phyloP scores from a whole-genome alignment of 2,113 vertebrate genomes.

The Chrysochloris asiatica region DNA sequence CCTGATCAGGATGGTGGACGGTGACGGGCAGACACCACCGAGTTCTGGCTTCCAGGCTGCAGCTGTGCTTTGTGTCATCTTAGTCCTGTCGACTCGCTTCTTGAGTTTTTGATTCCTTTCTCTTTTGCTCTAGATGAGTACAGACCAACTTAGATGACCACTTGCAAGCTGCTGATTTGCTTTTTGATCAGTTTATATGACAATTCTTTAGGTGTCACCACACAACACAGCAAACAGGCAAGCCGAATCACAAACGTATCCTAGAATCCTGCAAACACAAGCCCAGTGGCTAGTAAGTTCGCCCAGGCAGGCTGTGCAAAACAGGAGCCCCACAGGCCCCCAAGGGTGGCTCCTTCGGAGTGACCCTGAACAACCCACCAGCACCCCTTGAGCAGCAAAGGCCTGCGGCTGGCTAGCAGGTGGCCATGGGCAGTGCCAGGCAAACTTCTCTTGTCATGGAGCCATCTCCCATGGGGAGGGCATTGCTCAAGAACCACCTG shows the following conservation, averaged over 20 bases:
- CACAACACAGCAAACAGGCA: neutral
- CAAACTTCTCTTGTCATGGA: too few species aligned
- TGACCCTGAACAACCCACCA: fast-evolving
- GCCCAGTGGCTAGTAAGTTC: too few species aligned
- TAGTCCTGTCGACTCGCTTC: neutral
- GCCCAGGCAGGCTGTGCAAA: neutral
- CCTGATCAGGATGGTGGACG: neutral
- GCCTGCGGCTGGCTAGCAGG: too few species aligned
- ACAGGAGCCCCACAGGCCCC: neutral
- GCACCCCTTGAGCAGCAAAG: fast-evolving
- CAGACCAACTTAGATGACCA: too few species aligned
- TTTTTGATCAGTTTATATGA: too few species aligned
- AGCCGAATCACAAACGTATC: neutral
- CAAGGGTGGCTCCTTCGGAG: too few species aligned
- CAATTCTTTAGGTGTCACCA: too few species aligned
- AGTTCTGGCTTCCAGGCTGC: neutral
- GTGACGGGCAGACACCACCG: neutral
- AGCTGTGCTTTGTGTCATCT: neutral
- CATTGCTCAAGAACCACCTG: too few species aligned
- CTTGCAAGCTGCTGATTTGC: too few species aligned
- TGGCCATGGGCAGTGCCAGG: too few species aligned
- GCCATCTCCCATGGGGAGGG: too few species aligned
- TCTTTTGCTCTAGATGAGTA: too few species aligned
- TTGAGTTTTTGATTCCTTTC: neutral
- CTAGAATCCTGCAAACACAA: neutral